Conservation (phyloP, 2,113 vertebrate genomes). For the Erythrolamprus reginae region DNA sequence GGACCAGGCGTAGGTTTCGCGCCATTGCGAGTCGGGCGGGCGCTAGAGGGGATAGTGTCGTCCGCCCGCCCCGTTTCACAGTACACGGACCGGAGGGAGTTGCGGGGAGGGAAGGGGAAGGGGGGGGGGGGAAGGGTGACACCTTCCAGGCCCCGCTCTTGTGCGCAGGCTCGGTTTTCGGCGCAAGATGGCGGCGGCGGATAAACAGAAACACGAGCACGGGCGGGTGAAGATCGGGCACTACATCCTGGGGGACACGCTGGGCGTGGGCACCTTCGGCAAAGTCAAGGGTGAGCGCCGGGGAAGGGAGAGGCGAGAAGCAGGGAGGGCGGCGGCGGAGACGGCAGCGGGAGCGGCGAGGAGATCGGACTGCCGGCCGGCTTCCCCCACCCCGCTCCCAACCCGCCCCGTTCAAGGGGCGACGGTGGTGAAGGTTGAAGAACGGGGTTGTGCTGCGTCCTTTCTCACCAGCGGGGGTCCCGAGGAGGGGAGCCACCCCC, state of each 20-base stretch:
- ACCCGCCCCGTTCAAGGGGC: neutral
- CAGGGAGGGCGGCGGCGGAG: neutral
- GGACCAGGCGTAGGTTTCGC: rapidly evolving
- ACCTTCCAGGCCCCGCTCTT: neutral
- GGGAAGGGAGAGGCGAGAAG: neutral
- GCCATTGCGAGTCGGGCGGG: neutral
- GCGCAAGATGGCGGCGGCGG: slow-evolving; percentile 95
- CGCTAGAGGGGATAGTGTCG: no score
- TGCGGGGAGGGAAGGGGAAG: no score
- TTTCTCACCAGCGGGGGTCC: neutral
- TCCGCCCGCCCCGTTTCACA: slow-evolving; percentile 6
- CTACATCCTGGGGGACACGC: slow-evolving; percentile 91
- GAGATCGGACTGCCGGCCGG: neutral
- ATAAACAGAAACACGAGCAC: slow-evolving; percentile 94
- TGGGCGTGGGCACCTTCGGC: slow-evolving; percentile 94
- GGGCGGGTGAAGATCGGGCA: slow-evolving; percentile 96
- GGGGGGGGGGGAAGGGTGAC: no score
- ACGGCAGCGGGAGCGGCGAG: neutral
- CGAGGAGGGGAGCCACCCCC: neutral
- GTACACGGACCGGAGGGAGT: neutral
- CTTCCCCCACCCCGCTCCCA: rapidly evolving
- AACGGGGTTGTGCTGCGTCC: neutral
- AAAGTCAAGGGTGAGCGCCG: slow-evolving; percentile 89
- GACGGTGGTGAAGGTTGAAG: neutral
- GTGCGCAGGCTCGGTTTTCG: slow-evolving; percentile 77